These are phyloP conservation scores for Cerceris ruficornis DNA, from an alignment of 2,888 invertebrate species.

Conservation along the genomic window DNA sequence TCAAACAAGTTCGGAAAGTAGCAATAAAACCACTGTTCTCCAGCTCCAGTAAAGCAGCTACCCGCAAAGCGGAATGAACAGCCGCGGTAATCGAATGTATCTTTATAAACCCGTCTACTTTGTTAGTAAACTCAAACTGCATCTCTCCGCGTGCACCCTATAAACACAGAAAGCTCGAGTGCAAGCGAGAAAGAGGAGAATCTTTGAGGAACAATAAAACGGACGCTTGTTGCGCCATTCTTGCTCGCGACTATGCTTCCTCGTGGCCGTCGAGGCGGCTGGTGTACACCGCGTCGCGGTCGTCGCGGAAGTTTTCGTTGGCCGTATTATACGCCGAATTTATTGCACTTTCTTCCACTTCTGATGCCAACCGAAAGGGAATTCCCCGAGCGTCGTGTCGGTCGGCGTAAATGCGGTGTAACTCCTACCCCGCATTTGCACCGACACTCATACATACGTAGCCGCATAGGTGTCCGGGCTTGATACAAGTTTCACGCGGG, in stretches of 20 bases:
- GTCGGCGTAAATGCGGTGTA: constrained; percentile 33
- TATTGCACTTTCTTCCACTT: constrained; percentile 75
- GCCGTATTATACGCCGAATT: constrained; percentile 69
- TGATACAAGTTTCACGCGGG: neutral
- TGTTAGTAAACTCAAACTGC: constrained; percentile 13
- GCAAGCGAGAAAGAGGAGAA: constrained; percentile 32
- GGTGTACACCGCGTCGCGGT: constrained; percentile 29
- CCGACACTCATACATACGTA: constrained; percentile 14
- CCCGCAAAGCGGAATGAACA: neutral
- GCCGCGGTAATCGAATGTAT: constrained; percentile 8
- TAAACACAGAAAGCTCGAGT: neutral
- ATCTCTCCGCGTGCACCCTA: neutral
- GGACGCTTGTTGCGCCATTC: constrained; percentile 66
- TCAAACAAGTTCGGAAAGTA: too few relatives aligned
- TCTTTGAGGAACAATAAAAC: constrained; percentile 56
- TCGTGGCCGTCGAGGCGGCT: constrained; percentile 30
- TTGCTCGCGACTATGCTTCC: constrained; percentile 37
- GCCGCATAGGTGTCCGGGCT: neutral
- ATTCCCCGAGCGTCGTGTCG: constrained; percentile 42
- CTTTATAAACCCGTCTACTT: constrained; percentile 27
- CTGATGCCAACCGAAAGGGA: constrained; percentile 74
- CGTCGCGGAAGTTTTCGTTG: constrained; percentile 59
- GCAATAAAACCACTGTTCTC: too few relatives aligned
- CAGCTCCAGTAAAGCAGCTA: too few relatives aligned
- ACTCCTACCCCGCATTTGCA: constrained; percentile 47